Conservation (phyloP, 2,113 vertebrate species). For the Beaufortia kweichowensis region DNA sequence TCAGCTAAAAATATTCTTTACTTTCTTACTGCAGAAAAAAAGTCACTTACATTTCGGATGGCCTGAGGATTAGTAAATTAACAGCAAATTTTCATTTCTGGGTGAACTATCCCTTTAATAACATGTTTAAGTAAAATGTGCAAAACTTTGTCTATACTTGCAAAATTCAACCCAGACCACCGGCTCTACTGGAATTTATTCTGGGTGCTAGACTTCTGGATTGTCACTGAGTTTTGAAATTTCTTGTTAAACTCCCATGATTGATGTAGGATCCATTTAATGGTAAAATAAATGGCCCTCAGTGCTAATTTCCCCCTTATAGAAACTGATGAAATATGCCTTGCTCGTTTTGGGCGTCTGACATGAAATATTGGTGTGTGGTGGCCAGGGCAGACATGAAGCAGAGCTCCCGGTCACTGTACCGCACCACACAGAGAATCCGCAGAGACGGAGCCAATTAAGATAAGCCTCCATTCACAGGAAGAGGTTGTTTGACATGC, state of each 20-base stretch:
- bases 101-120: too few relatives aligned
- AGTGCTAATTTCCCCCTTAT: conserved; percentile 57
- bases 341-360: conserved; percentile 52
- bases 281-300: conserved; percentile 58
- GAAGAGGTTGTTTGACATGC: conserved; percentile 78
- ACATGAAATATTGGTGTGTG: conserved; percentile 66
- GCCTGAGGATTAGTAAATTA: too few relatives aligned
- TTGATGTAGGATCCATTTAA: conserved; percentile 56
- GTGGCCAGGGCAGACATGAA: conserved; percentile 67
- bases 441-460: conserved; percentile 73
- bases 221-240: conserved; percentile 5
- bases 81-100: too few relatives aligned
- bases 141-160: too few relatives aligned
- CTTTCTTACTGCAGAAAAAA: too few relatives aligned
- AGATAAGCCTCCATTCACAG: conserved; percentile 76
- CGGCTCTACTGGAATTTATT: conserved; percentile 24
- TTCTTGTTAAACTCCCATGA: conserved; percentile 41
- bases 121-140: too few relatives aligned
- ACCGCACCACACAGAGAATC: conserved; percentile 60
- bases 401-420: conserved; percentile 63
- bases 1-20: too few relatives aligned
- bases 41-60: too few relatives aligned
- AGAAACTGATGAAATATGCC: conserved; percentile 55
- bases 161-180: conserved; percentile 2
- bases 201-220: conserved; percentile 36